Conservation (phyloP, 2,797 vertebrate species). For the Enteromius viviparus region DNA sequence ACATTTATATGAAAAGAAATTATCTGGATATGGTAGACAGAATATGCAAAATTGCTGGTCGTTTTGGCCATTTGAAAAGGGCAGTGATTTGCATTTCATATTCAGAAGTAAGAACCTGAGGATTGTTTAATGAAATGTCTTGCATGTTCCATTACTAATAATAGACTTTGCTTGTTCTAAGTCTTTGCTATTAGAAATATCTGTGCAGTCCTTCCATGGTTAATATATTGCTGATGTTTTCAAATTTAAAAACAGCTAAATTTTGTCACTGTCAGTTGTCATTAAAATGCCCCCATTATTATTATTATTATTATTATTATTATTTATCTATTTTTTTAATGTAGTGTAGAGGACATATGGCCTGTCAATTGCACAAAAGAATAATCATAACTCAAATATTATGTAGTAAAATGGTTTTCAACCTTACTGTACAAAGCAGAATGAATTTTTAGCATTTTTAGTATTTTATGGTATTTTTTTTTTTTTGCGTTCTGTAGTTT, state of each 20-base stretch:
- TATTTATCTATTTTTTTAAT: not conserved
- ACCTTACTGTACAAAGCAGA: not conserved
- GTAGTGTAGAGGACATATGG: not conserved
- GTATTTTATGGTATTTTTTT: not conserved
- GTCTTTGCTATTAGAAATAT: not conserved
- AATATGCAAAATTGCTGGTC: slow-evolving; percentile 24
- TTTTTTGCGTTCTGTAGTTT: not conserved
- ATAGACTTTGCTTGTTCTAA: not conserved
- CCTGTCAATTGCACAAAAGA: not conserved
- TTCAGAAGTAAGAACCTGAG: not conserved
- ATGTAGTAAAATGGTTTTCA: not conserved
- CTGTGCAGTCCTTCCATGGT: not conserved
- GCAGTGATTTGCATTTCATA: slow-evolving; percentile 45
- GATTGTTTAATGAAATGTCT: slow-evolving; percentile 1
- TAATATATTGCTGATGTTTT: not conserved
- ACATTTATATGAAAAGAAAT: slow-evolving; percentile 21
- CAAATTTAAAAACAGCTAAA: not conserved
- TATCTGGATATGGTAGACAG: not conserved
- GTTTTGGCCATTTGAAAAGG: slow-evolving; percentile 39
- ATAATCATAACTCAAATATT: not conserved
- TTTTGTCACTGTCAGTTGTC: not conserved
- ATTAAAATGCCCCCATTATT: not conserved
- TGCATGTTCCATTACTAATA: not conserved
- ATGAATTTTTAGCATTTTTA: not conserved
- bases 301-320: not conserved